phyloP scores from a whole-genome alignment of 1,140 invertebrate species.

The Meteorus sp. region DNA sequence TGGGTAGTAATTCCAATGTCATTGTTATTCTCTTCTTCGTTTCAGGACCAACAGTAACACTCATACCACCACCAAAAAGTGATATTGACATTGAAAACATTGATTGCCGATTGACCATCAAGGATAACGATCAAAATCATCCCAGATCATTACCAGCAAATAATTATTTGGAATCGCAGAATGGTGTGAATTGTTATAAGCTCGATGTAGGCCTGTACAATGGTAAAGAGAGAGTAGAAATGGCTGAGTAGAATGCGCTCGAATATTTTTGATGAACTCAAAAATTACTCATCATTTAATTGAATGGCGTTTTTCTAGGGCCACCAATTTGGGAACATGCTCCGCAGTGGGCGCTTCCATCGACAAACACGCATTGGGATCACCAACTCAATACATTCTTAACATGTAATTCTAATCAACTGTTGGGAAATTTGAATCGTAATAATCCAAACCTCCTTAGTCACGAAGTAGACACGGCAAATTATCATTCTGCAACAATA shows the following conservation, averaged over 20 bases:
- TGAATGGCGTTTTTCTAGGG: slow-evolving; percentile 38
- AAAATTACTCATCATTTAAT: not conserved
- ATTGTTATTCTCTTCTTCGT: not conserved
- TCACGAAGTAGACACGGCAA: slow-evolving; percentile 4
- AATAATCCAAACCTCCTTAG: slow-evolving; percentile 1
- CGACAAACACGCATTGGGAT: slow-evolving; percentile 40
- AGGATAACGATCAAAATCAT: not conserved
- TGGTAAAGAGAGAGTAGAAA: slow-evolving; percentile 37
- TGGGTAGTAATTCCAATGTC: no score
- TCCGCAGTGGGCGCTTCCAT: slow-evolving; percentile 49
- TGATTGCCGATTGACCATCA: not conserved
- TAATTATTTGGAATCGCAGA: slow-evolving; percentile 27
- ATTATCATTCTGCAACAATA: not conserved
- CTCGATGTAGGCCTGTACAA: slow-evolving; percentile 37
- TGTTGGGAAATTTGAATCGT: slow-evolving; percentile 4
- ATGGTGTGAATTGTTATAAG: slow-evolving; percentile 40
- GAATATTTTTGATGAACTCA: no score
- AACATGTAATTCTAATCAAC: slow-evolving; percentile 35
- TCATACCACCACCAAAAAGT: not conserved
- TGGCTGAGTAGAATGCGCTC: slow-evolving; percentile 16
- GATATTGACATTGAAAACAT: slow-evolving; percentile 11
- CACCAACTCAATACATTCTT: slow-evolving; percentile 40
- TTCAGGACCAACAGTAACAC: slow-evolving; percentile 18
- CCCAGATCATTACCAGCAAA: not conserved
- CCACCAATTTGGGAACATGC: slow-evolving; percentile 42